Evolutionary conservation across 2,888 invertebrate genomes (phyloP), one percentile per base, ranked within the genome.

Genomic region (Oegoconia quadripuncta): DNA sequence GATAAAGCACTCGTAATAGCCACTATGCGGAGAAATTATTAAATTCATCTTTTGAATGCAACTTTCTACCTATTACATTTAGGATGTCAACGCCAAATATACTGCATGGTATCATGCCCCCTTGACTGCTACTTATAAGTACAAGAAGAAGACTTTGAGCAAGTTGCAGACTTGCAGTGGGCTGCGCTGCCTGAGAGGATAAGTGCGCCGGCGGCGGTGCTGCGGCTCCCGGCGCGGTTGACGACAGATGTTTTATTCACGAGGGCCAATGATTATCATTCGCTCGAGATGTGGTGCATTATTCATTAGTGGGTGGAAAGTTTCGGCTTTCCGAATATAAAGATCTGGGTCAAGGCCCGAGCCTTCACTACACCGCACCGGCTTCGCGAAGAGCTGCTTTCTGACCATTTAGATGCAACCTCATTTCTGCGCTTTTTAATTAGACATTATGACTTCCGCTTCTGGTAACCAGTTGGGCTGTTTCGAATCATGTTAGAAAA

Each of bases 221-320:
- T n/a, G 12, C 23, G 5, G 17, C 6, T n/a, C n/a, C 28, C 9
- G 14, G 3, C 26, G 2, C 26, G 9, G 9, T 11, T 2, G 3
- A 14, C 18, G 7, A 7, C n/a, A 40, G 27, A 37, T 46, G 41
- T 46, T 45, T 41, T 46, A 55, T 55, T 55, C 53, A 57, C 42
- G 39, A 52, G 49, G 39, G 35, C 35, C 44, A 46, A 37, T 46
- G 40, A 50, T 48, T 50, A 41, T 46, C 44, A 5, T 25, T 39
- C 42, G 35, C 33, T 39, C 28, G 39, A 59, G 58, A 59, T 55
- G 48, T 43, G 43, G 46, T 63, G 59, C 59, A 69, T 72, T 70
- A 74, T 74, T 70, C 64, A 71, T 67, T 39, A 64, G 61, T 46
- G 47, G 64, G 46, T 73, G 71, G 74, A 75, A 74, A 75, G 71